Evolutionary conservation across 2,113 vertebrate species (phyloP).

Genomic region (Notiomystis cincta): DNA sequence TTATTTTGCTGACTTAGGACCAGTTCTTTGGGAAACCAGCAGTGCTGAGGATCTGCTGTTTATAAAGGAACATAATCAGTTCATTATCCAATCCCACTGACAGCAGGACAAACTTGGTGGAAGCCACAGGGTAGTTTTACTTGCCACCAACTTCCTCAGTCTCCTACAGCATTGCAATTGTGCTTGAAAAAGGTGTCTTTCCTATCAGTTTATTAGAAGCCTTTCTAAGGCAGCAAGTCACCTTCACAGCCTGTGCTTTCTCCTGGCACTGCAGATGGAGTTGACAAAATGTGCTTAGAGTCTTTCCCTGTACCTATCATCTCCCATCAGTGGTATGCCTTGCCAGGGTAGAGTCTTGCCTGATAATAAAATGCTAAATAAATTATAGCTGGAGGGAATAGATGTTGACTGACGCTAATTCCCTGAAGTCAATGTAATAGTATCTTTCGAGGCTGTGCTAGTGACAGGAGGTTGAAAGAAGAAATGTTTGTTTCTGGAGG

Average conservation of each 20-base stretch:
- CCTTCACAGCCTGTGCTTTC: not conserved
- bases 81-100: not conserved
- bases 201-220: not conserved
- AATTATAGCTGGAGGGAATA: conserved; percentile 5
- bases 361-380: conserved; percentile 22
- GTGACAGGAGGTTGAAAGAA: not conserved
- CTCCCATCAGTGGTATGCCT: not conserved
- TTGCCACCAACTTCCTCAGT: not conserved
- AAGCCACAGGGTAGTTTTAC: not conserved
- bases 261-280: not conserved
- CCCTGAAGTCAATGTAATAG: not conserved
- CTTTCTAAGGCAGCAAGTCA: not conserved
- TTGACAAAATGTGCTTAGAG: not conserved
- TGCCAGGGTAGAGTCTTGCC: not conserved
- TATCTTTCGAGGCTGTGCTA: not conserved
- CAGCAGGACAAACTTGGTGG: not conserved
- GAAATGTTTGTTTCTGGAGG: conserved; percentile 13
- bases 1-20: not conserved
- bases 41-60: not conserved
- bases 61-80: not conserved
- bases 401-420: conserved; percentile 17
- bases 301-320: not conserved
- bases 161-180: not conserved
- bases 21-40: not conserved
- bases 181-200: not conserved